A percentile compares a stretch with the other conserved stretches of the same genome.
Conservation (phyloP, 2,113 vertebrate genomes). For the Leiothrix lutea region DNA sequence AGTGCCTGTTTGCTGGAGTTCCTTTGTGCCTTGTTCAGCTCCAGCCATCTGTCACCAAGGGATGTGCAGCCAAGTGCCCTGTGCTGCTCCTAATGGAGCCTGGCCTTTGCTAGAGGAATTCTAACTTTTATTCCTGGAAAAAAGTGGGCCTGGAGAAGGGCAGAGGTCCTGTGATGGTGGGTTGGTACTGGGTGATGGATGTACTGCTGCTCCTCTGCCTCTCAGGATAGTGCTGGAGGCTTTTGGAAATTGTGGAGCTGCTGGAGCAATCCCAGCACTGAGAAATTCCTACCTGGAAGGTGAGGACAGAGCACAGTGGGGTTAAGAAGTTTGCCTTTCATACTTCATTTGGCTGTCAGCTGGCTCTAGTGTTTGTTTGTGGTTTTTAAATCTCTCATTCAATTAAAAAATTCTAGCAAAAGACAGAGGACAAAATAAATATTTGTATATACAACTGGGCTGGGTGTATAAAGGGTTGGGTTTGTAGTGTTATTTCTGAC, state of each 20-base stretch:
- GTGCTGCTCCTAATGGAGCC: accelerated
- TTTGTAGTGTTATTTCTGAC: neutral
- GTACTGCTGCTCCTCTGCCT: neutral
- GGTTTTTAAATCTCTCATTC: neutral
- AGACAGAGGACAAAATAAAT: neutral
- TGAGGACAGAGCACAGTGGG: neutral
- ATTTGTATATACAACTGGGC: neutral
- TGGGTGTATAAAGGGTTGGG: neutral
- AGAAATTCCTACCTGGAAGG: neutral
- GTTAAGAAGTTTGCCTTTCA: neutral
- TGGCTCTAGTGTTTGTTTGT: neutral
- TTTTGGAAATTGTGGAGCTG: neutral
- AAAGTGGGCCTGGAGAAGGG: neutral
- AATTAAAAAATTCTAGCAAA: neutral
- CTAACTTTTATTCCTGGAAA: neutral
- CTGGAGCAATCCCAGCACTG: neutral
- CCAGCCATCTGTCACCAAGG: neutral
- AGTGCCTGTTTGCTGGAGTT: neutral
- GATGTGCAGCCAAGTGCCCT: neutral
- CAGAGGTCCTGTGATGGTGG: neutral
- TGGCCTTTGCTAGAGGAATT: neutral
- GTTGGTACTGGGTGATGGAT: neutral
- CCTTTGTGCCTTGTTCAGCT: constrained; percentile 31
- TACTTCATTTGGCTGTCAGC: neutral
- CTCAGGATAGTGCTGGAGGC: neutral